Base-by-base conservation (phyloP, 2,113 vertebrate genomes). In the Craseonycteris thonglongyai region DNA sequence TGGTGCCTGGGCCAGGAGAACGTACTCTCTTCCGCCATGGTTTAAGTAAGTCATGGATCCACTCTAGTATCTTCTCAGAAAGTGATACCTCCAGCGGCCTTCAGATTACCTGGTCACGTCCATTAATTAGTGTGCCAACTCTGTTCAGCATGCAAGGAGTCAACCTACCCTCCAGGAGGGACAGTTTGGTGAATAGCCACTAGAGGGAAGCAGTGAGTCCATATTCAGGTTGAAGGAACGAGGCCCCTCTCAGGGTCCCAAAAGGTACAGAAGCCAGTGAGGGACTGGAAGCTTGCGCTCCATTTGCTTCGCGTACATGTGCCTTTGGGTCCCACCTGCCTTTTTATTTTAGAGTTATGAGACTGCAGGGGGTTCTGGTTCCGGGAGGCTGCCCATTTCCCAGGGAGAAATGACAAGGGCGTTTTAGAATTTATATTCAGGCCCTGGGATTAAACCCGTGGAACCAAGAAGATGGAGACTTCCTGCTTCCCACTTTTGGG, bases 171-270 rank as follows among this genome's bases (percentile, higher is more conserved):
- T 80, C 35, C 18, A 1, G 22, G 38, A 88, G 38, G 13, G 65
- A 40, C 68, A 76, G 59, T 87, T 69, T 45, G 45, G 42, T 10
- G 45, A 51, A 8, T 28, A 16, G 58, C 89, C 95, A 90, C 88
- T 19, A 88, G 91, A 85, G 88, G 51, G 91, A 38, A 80, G 86
- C 71, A 69, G 54, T 38, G 86, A 66, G 86, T 38, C n/a, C 26
- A 4, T 1, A 76, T 19, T 54, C 3, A 4, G 0, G 61, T 2
- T 0, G 30, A 35, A 15, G 2, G 51, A 24, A 54, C 38, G 6
- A 59, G 26, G 24, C n/a, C 14, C 24, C 56, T 68, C 56, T 26
- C 22, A 7, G 45, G 45, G 16, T 9, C 56, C 19, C 59, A n/a
- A 56, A n/a, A 49, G 22, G 30, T 54, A 47, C 1, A 6, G 16